Evolutionary conservation across 2,797 vertebrate species (phyloP).

Genomic region (Anabacerthia variegaticeps): DNA sequence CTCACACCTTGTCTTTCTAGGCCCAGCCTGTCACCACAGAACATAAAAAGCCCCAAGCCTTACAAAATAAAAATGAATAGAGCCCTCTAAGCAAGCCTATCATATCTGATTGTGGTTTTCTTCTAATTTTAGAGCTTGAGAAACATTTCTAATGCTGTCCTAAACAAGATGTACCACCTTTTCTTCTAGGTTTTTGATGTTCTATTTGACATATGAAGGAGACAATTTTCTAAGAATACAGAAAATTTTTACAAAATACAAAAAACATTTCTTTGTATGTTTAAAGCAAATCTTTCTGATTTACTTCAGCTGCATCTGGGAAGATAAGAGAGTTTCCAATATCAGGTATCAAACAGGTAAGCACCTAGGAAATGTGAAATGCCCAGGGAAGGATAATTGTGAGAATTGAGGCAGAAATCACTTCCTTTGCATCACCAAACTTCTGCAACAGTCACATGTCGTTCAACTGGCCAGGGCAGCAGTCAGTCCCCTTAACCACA

Average conservation of each 20-base stretch:
- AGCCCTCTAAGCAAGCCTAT: neutral
- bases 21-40: neutral
- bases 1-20: rapidly evolving
- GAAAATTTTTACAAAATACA: neutral
- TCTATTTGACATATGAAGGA: neutral
- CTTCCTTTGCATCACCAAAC: neutral
- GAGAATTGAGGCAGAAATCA: neutral
- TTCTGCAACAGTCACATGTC: neutral
- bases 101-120: neutral
- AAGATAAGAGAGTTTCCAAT: neutral
- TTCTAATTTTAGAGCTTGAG: neutral
- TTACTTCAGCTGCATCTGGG: neutral
- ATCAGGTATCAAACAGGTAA: neutral
- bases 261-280: neutral
- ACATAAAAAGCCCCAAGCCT: neutral
- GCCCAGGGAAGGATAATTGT: rapidly evolving
- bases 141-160: neutral
- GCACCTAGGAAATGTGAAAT: neutral
- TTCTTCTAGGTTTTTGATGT: neutral
- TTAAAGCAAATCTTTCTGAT: neutral
- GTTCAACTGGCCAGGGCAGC: neutral
- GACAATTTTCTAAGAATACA: rapidly evolving
- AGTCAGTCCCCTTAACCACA: neutral
- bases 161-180: neutral
- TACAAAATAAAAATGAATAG: neutral